Evolutionary conservation across 2,888 invertebrate genomes (phyloP), one percentile per base, ranked within the genome.

Genomic region (Coleophora flavipennella): DNA sequence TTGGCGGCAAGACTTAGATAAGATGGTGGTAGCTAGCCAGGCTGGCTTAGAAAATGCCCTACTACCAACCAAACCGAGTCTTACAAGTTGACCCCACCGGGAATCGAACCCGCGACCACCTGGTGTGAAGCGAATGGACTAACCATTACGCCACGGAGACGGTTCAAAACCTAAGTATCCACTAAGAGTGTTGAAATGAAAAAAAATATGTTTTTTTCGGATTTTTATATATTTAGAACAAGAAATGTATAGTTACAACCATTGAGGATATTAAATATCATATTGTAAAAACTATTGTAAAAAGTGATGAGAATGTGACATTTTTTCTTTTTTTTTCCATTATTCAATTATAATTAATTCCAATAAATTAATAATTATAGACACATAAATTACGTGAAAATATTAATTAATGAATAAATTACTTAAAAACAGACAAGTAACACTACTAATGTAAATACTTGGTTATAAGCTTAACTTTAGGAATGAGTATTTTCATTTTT

Each of bases 181-280:
- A n/a, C n/a, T n/a, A 20, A 6, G 11, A 8, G 8, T 29, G 29
- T 9, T 29, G 29, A 61, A 67, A 67, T 57, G 20, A 61, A 67
- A 65, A 62, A 42, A 4, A 20, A 20, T 6, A 20, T 20, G 3
- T 20, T 20, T 20, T 20, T 44, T 67, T 62, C 63, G 74, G 70
- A 74, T 80, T 78, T 83, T 81, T 81, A 85, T 85, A 85, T 85
- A 85, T 85, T 85, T 85, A 85, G 85, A 85, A 85, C 85, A 85
- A 85, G 85, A 85, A 85, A 85, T 85, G 85, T 85, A 85, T 85
- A 84, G 80, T 84, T 85, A 85, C 85, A 85, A 85, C 85, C 85
- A 85, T 85, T 74, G 85, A 85, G 80, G 85, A 85, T 85, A 85
- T 85, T 84, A 83, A 80, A 85, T 85, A 85, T 85, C 85, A 75